Conservation (phyloP, 1,140 invertebrate genomes). For the Atopsyche davidsoni region DNA sequence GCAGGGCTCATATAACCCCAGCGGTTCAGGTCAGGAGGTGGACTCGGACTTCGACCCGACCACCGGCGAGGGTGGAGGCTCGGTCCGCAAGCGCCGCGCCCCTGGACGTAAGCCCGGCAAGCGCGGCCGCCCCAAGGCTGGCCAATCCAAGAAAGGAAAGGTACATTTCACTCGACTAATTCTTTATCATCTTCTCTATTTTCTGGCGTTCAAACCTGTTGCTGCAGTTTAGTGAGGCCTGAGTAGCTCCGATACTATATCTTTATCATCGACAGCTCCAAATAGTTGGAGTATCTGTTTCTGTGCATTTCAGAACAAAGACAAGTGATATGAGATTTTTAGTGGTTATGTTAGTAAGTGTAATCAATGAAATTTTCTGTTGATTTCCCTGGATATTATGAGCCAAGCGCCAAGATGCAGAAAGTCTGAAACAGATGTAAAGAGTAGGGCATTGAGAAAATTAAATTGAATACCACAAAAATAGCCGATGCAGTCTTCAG, state of each 20-base stretch:
- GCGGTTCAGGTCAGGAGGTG: conserved; percentile 40
- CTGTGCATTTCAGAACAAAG: too few relatives aligned
- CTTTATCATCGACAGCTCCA: background rate
- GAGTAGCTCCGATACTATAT: background rate
- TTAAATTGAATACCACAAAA: too few relatives aligned
- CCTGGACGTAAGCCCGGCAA: conserved; percentile 34
- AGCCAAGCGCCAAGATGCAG: too few relatives aligned
- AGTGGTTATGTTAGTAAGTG: too few relatives aligned
- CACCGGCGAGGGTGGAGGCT: conserved; percentile 37
- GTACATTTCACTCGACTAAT: conserved; percentile 19
- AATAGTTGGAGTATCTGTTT: background rate
- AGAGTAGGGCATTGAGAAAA: too few relatives aligned
- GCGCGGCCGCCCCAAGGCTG: conserved; percentile 32
- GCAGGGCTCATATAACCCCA: conserved; percentile 47
- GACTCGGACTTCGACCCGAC: conserved; percentile 48
- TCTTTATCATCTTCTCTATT: background rate
- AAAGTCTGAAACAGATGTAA: too few relatives aligned
- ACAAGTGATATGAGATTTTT: too few relatives aligned
- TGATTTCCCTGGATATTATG: too few relatives aligned
- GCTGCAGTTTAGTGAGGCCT: too few relatives aligned
- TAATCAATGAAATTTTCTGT: too few relatives aligned
- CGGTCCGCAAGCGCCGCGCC: conserved; percentile 35
- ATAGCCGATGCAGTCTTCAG: too few relatives aligned
- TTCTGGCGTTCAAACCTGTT: too few relatives aligned
- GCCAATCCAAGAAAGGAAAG: conserved; percentile 34